phyloP scores from a whole-genome alignment of 2,888 invertebrate genomes.

The Ochlodes sylvanus region DNA sequence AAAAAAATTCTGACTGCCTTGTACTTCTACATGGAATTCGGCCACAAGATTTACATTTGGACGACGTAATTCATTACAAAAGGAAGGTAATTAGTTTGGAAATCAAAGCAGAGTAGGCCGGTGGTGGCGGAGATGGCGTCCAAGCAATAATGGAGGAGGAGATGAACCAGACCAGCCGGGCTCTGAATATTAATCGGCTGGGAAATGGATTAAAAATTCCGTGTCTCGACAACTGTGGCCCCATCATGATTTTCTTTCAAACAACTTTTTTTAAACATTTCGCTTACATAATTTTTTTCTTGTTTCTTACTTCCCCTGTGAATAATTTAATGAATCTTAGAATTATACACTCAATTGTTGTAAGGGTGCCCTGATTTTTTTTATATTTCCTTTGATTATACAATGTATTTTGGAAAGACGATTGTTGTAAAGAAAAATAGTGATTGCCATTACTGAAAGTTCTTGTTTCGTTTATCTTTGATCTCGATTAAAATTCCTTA shows the following conservation, averaged over 20 bases:
- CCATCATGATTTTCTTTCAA: slow-evolving; percentile 75
- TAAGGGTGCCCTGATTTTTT: slow-evolving; percentile 44
- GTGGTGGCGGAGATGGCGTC: slow-evolving; percentile 63
- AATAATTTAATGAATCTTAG: slow-evolving; percentile 83
- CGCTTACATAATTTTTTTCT: slow-evolving; percentile 80
- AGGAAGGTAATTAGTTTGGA: slow-evolving; percentile 77
- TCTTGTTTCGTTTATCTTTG: background rate
- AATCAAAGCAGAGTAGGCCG: slow-evolving; percentile 72
- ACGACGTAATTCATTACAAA: slow-evolving; percentile 52
- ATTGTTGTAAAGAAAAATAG: background rate
- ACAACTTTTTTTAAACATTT: slow-evolving; percentile 82
- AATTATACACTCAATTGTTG: slow-evolving; percentile 66
- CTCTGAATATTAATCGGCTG: slow-evolving; percentile 84
- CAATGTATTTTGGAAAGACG: background rate
- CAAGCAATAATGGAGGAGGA: slow-evolving; percentile 80
- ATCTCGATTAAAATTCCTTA: slow-evolving; percentile 32
- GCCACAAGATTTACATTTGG: slow-evolving; percentile 34
- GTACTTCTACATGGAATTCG: slow-evolving; percentile 48
- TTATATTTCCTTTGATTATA: slow-evolving; percentile 6
- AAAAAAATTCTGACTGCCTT: slow-evolving; percentile 25
- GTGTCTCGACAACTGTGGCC: slow-evolving; percentile 71
- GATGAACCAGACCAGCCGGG: slow-evolving; percentile 84
- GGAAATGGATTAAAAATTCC: slow-evolving; percentile 86
- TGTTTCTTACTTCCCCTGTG: slow-evolving; percentile 70
- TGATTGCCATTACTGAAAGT: background rate